phyloP scores from a whole-genome alignment of 1,140 invertebrate genomes.

The Neotoxoptera formosana region DNA sequence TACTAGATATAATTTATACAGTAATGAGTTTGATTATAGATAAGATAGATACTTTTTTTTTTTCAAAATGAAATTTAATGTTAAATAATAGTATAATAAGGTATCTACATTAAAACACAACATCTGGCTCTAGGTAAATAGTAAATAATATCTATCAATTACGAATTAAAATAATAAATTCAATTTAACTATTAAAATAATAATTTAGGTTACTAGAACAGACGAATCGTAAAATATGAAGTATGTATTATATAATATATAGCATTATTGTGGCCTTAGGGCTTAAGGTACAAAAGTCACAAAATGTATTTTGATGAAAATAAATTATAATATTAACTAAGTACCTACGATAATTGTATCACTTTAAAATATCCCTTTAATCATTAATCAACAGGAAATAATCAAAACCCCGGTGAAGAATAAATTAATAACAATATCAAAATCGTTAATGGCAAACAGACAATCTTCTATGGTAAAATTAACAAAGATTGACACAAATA shows the following conservation, averaged over 20 bases:
- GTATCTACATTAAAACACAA: neutral
- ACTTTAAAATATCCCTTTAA: neutral
- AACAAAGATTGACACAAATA: neutral
- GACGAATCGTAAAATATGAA: neutral
- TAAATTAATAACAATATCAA: neutral
- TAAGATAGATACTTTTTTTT: neutral
- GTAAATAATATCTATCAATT: neutral
- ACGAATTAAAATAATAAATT: neutral
- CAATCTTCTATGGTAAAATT: neutral
- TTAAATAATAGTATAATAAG: neutral
- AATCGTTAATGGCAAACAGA: neutral
- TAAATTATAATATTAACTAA: neutral
- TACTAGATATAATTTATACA: neutral
- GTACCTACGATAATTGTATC: neutral
- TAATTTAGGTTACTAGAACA: neutral
- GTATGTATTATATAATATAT: neutral
- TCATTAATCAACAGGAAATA: neutral
- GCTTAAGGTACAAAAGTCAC: neutral
- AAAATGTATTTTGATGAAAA: neutral
- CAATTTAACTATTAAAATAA: neutral
- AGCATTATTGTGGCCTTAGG: neutral
- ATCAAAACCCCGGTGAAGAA: neutral
- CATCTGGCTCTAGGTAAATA: neutral
- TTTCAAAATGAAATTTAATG: neutral
- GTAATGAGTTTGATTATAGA: neutral